These are phyloP conservation scores for Brachynemurus nebulosus DNA, from an alignment of 2,888 invertebrate genomes.

Conservation along the genomic window DNA sequence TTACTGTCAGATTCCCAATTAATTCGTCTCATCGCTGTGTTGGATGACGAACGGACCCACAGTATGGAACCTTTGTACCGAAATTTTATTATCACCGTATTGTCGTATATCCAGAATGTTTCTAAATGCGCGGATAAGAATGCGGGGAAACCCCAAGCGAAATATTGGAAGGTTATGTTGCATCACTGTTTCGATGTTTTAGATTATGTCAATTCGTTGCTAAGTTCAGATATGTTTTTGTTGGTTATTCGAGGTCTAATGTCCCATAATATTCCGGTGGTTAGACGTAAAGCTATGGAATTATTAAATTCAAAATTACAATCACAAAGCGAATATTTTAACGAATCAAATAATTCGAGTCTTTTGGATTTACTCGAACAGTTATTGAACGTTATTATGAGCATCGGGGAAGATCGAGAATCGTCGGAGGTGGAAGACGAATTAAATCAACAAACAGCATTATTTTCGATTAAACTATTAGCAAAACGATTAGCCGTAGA, in stretches of 20 bases:
- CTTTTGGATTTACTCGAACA: conserved; percentile 46
- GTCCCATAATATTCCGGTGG: conserved; percentile 51
- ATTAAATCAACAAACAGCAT: conserved; percentile 64
- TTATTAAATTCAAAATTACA: conserved; percentile 70
- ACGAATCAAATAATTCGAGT: conserved; percentile 29
- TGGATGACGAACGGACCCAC: conserved; percentile 34
- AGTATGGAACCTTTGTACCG: conserved; percentile 50
- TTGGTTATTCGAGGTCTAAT: conserved; percentile 60
- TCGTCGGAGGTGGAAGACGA: conserved; percentile 42
- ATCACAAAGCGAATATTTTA: conserved; percentile 45
- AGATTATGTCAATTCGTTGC: conserved; percentile 63
- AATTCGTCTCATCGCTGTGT: conserved; percentile 45
- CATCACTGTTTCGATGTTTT: conserved; percentile 67
- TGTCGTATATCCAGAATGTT: conserved; percentile 52
- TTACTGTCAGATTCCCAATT: conserved; percentile 55
- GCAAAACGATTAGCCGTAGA: conserved; percentile 54
- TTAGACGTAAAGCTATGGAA: conserved; percentile 72
- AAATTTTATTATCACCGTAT: conserved; percentile 49
- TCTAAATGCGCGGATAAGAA: conserved; percentile 47
- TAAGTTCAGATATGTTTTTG: conserved; percentile 69
- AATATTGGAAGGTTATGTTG: conserved; percentile 72
- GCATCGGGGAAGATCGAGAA: conserved; percentile 33
- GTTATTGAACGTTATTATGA: conserved; percentile 43
- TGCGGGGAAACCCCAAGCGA: conserved; percentile 40
- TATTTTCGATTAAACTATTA: conserved; percentile 71